Evolutionary conservation across 2,888 invertebrate species (phyloP).

Genomic region (Dryobota labecula): DNA sequence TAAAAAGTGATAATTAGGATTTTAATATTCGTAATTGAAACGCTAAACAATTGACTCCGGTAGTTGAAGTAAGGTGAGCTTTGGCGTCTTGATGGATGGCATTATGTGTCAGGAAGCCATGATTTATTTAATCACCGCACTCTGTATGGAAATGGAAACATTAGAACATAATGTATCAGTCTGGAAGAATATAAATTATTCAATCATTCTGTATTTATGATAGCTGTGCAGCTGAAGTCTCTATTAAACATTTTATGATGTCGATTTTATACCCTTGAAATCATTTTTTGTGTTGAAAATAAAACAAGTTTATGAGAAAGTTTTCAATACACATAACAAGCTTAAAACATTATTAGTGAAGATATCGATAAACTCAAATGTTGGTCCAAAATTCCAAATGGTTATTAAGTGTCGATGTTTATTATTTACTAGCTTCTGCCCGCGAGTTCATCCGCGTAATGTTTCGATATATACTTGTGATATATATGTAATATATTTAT

Average conservation of each 20-base stretch:
- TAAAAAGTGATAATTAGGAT: slow-evolving; percentile 29
- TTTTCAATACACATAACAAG: background rate
- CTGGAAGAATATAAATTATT: slow-evolving; percentile 37
- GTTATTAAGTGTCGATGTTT: too few relatives aligned
- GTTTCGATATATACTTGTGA: too few relatives aligned
- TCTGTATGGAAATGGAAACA: slow-evolving; percentile 44
- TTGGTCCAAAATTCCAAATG: too few relatives aligned
- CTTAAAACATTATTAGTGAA: slow-evolving; percentile 10
- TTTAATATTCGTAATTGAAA: slow-evolving; percentile 35
- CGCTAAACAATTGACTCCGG: slow-evolving; percentile 39
- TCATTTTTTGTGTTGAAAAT: background rate
- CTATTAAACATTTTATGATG: background rate
- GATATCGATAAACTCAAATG: too few relatives aligned
- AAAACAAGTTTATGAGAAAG: background rate
- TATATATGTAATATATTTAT: too few relatives aligned
- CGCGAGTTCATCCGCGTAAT: too few relatives aligned
- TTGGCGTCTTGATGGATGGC: slow-evolving; percentile 45
- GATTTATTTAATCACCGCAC: slow-evolving; percentile 46
- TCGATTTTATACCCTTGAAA: background rate
- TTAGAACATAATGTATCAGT: slow-evolving; percentile 38
- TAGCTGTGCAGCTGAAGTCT: slow-evolving; percentile 9
- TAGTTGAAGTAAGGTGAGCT: slow-evolving; percentile 26
- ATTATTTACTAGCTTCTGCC: too few relatives aligned
- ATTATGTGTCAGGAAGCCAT: slow-evolving; percentile 43
- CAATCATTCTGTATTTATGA: slow-evolving; percentile 37